phyloP scores from a whole-genome alignment of 2,888 invertebrate genomes.

The Heliconius ethilla region DNA sequence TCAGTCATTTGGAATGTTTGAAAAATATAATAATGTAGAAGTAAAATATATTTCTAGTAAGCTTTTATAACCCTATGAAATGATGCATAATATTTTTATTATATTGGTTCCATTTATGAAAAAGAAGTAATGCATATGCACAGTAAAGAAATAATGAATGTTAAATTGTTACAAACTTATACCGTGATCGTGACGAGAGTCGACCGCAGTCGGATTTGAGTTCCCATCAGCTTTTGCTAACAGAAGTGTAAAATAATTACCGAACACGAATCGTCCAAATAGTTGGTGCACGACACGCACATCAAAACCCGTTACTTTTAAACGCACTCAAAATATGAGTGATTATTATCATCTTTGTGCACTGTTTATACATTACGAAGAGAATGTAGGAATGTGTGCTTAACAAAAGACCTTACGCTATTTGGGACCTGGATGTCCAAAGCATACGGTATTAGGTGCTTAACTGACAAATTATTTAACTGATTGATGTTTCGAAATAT shows the following conservation, averaged over 20 bases:
- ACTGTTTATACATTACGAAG: neutral
- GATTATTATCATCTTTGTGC: conserved; percentile 24
- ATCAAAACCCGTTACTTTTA: conserved; percentile 63
- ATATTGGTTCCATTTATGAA: neutral
- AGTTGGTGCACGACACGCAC: conserved; percentile 68
- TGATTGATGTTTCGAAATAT: no score
- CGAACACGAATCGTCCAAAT: conserved; percentile 67
- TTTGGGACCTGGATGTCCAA: neutral
- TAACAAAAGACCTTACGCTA: neutral
- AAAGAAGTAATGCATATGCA: neutral
- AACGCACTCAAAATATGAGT: conserved; percentile 48
- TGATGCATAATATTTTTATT: neutral
- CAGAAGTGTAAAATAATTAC: conserved; percentile 63
- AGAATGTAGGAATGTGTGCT: neutral
- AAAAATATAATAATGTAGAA: neutral
- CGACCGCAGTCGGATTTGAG: conserved; percentile 67
- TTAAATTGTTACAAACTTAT: conserved; percentile 10
- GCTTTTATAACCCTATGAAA: neutral
- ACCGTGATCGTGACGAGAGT: conserved; percentile 50
- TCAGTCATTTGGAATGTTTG: neutral
- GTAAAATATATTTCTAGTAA: neutral
- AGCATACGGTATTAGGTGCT: no score
- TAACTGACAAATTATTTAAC: no score
- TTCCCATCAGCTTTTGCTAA: conserved; percentile 62
- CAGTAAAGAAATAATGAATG: conserved; percentile 6